Evolutionary conservation across 2,113 vertebrate genomes (phyloP).

Genomic region (Burhinus bistriatus): DNA sequence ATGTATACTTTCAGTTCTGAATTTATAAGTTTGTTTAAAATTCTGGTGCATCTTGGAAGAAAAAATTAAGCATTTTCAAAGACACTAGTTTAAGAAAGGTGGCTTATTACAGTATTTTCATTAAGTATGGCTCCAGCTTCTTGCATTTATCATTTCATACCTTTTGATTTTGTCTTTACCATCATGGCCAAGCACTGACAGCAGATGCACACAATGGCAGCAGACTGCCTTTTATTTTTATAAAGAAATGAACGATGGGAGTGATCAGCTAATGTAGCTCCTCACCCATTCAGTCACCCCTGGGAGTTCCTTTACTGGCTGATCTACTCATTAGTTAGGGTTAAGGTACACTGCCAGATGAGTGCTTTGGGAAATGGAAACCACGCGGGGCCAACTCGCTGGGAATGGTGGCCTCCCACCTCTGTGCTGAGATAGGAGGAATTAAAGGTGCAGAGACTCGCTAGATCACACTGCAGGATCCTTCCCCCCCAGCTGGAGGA

Average conservation of each 20-base stretch:
- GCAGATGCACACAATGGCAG: background rate
- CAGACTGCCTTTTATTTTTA: background rate
- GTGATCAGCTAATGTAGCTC: background rate
- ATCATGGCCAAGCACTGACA: background rate
- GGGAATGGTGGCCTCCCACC: background rate
- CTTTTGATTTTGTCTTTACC: background rate
- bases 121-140: background rate
- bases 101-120: background rate
- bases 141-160: background rate
- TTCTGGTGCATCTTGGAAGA: background rate
- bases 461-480: background rate
- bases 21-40: background rate
- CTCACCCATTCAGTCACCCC: background rate
- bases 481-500: background rate
- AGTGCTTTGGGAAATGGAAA: background rate
- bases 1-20: background rate
- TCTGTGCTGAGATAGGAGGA: background rate
- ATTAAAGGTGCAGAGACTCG: background rate
- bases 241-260: background rate
- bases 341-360: background rate
- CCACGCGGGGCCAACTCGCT: background rate
- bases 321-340: background rate
- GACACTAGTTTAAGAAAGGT: background rate
- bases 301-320: slow-evolving; percentile 1
- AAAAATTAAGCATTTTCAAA: background rate